Evolutionary conservation across 1,140 invertebrate species (phyloP).

Genomic region (Eueides isabella): DNA sequence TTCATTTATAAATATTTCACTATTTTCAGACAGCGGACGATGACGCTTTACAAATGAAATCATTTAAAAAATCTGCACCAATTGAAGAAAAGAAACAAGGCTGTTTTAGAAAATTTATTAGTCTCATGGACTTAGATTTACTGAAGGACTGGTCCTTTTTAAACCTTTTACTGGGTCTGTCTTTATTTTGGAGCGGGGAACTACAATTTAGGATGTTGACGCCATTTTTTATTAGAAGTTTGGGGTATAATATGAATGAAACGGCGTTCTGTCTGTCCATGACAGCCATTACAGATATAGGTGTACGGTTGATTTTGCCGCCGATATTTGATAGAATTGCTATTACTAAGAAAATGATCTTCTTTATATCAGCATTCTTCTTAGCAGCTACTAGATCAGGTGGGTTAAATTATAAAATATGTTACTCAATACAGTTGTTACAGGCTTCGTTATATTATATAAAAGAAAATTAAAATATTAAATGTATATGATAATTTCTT

Average conservation of each 20-base stretch:
- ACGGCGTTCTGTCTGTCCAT: constrained; percentile 88
- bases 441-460: too few relatives aligned
- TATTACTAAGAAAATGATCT: constrained; percentile 86
- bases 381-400: constrained; percentile 87
- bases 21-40: constrained; percentile 70
- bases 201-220: constrained; percentile 89
- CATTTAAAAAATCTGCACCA: constrained; percentile 68
- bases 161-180: constrained; percentile 87
- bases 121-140: constrained; percentile 85
- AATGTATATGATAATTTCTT: too few relatives aligned
- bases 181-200: constrained; percentile 88
- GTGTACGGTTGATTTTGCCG: constrained; percentile 86
- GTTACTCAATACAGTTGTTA: too few relatives aligned
- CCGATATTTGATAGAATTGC: constrained; percentile 87
- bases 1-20: neutral
- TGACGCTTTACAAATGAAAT: constrained; percentile 77
- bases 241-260: constrained; percentile 86
- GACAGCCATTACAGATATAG: constrained; percentile 87
- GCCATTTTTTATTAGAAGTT: constrained; percentile 87
- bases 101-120: constrained; percentile 82
- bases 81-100: constrained; percentile 69
- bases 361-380: constrained; percentile 86
- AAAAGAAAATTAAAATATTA: too few relatives aligned
- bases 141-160: constrained; percentile 86
- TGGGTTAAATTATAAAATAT: constrained; percentile 68